A percentile compares a stretch with the other conserved stretches of the same genome.
phyloP scores from a whole-genome alignment of 2,888 invertebrate species.

The Ethmia dodecea region DNA sequence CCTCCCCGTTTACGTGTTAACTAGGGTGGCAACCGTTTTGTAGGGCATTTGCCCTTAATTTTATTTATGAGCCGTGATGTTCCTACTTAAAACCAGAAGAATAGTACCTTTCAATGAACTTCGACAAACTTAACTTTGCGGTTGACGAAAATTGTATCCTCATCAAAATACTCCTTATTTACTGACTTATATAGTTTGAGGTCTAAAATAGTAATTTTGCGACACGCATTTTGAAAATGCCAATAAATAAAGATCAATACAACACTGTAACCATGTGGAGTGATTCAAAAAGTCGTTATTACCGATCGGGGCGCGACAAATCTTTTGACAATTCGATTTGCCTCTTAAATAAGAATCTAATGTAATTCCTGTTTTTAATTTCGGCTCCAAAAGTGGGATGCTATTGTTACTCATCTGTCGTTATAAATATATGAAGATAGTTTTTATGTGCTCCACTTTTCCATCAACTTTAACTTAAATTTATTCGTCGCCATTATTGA shows the following conservation, averaged over 20 bases:
- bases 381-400: not conserved
- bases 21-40: slow-evolving; percentile 54
- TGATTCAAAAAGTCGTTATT: slow-evolving; percentile 48
- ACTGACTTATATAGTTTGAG: not conserved
- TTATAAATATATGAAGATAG: too few species aligned
- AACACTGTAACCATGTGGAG: slow-evolving; percentile 56
- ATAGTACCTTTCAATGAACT: slow-evolving; percentile 26
- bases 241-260: slow-evolving; percentile 47
- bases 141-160: not conserved
- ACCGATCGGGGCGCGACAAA: slow-evolving; percentile 51
- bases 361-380: slow-evolving; percentile 17
- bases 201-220: slow-evolving; percentile 4
- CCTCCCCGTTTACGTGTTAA: slow-evolving; percentile 56
- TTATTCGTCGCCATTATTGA: too few species aligned
- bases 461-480: too few species aligned
- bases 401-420: too few species aligned
- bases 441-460: too few species aligned
- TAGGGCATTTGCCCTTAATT: slow-evolving; percentile 56
- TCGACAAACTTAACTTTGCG: slow-evolving; percentile 8
- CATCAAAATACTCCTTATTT: not conserved
- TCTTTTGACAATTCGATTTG: slow-evolving; percentile 48
- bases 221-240: slow-evolving; percentile 21
- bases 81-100: slow-evolving; percentile 40
- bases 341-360: slow-evolving; percentile 57
- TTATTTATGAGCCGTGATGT: slow-evolving; percentile 70